Percentiles rank a stretch among this genome's conserved stretches.
phyloP scores from a whole-genome alignment of 2,888 invertebrate species.

The Alviniconcha strummeri region DNA sequence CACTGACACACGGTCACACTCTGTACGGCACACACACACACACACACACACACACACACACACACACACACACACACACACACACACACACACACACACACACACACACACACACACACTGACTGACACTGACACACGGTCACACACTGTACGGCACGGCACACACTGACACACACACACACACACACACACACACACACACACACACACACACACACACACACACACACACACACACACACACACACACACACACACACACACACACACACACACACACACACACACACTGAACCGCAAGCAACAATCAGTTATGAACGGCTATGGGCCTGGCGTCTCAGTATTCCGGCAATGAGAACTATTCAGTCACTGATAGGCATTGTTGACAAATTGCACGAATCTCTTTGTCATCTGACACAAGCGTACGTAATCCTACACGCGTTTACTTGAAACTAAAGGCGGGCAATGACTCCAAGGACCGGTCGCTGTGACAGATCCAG shows the following conservation, averaged over 20 bases:
- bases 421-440: too few relatives aligned
- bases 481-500: too few relatives aligned
- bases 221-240: background rate
- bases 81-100: background rate
- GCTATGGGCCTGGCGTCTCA: too few relatives aligned
- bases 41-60: background rate
- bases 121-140: too few relatives aligned
- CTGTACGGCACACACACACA: background rate
- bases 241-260: slow-evolving; percentile 6
- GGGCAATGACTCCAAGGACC: too few relatives aligned
- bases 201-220: background rate
- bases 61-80: slow-evolving; percentile 9
- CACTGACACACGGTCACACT: background rate
- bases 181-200: background rate
- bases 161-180: slow-evolving; percentile 1
- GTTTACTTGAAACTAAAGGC: too few relatives aligned
- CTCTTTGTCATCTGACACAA: too few relatives aligned
- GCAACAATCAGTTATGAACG: too few relatives aligned
- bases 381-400: too few relatives aligned
- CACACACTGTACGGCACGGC: background rate
- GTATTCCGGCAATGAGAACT: too few relatives aligned
- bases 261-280: background rate
- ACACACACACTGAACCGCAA: background rate
- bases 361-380: too few relatives aligned
- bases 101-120: background rate